Evolutionary conservation across 2,888 invertebrate genomes (phyloP).

Genomic region (Cosmia trapezina): DNA sequence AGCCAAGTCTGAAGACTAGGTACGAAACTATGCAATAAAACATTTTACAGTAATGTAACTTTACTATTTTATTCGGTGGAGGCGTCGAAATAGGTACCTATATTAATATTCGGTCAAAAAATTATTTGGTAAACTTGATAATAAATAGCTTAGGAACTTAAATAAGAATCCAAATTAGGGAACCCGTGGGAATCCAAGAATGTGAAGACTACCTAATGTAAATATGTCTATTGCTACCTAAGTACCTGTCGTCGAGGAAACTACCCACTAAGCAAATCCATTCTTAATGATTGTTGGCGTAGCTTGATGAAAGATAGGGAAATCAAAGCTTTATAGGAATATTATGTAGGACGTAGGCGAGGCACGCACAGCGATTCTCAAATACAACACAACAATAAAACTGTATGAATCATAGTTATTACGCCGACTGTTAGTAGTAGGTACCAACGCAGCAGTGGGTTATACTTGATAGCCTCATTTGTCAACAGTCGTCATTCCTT

Average conservation of each 20-base stretch:
- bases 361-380: conserved; percentile 18
- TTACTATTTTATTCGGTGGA: neutral
- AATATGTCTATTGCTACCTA: neutral
- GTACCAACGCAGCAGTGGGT: conserved; percentile 41
- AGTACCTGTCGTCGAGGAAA: neutral
- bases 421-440: conserved; percentile 23
- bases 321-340: conserved; percentile 4
- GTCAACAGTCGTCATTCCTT: conserved; percentile 64
- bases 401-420: conserved; percentile 66
- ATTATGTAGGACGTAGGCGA: neutral
- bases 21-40: neutral
- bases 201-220: neutral
- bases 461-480: conserved; percentile 75
- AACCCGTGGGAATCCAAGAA: neutral
- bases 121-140: neutral
- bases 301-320: conserved; percentile 1
- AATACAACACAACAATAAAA: conserved; percentile 31
- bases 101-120: no score
- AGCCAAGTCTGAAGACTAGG: neutral
- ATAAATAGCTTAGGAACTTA: neutral
- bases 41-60: neutral
- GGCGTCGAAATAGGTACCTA: neutral
- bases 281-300: neutral
- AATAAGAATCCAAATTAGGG: neutral
- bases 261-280: neutral